Percentiles rank a stretch among this genome's conserved stretches.
Conservation (phyloP, 2,113 vertebrate species). For the Falco punctatus region DNA sequence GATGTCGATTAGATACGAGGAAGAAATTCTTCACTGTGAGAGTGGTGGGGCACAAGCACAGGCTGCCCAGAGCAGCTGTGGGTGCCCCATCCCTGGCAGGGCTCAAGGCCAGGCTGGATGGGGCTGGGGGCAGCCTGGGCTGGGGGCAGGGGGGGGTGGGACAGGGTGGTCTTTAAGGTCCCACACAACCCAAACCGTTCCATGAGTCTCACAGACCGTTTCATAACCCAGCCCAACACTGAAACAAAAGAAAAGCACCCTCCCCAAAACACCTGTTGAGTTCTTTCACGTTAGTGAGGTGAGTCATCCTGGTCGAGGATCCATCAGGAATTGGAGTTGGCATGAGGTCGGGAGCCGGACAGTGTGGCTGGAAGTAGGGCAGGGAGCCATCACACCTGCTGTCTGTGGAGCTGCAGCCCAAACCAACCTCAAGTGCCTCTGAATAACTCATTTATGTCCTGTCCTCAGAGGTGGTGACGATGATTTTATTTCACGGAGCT, state of each 20-base stretch:
- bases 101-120: too few relatives aligned
- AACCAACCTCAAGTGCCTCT: not conserved
- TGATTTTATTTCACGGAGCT: not conserved
- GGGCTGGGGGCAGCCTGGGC: too few relatives aligned
- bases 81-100: too few relatives aligned
- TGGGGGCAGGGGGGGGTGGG: too few relatives aligned
- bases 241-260: too few relatives aligned
- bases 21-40: too few relatives aligned
- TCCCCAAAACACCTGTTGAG: not conserved
- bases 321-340: not conserved
- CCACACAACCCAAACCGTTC: too few relatives aligned
- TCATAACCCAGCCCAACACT: accelerated
- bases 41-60: too few relatives aligned
- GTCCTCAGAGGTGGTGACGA: not conserved
- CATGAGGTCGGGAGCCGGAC: not conserved
- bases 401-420: not conserved
- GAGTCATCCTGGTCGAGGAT: not conserved
- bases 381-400: not conserved
- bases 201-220: not conserved
- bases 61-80: too few relatives aligned
- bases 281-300: not conserved
- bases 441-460: not conserved
- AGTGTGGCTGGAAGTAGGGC: accelerated
- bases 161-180: too few relatives aligned
- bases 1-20: too few relatives aligned